phyloP scores from a whole-genome alignment of 1,140 invertebrate genomes.

The Rhopalosiphum maidis region DNA sequence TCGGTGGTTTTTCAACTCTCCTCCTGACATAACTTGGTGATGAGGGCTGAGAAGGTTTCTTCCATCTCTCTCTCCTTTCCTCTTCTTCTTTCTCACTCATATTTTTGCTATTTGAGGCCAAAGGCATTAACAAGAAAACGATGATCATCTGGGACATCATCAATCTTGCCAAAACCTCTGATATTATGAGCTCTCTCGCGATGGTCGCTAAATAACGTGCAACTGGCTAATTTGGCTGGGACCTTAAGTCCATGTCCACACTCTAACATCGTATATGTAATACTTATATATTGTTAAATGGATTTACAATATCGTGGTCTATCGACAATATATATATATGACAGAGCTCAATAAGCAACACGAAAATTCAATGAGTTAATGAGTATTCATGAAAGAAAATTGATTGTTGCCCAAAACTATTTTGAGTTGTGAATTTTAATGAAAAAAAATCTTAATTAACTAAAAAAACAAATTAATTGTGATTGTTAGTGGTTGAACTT shows the following conservation, averaged over 20 bases:
- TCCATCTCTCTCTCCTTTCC: too few relatives aligned
- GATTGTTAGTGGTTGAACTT: neutral
- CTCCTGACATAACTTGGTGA: neutral
- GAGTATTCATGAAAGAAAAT: neutral
- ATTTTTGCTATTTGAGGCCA: conserved; percentile 32
- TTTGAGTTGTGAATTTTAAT: neutral
- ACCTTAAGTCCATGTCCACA: conserved; percentile 19
- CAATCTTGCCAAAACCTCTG: conserved; percentile 49
- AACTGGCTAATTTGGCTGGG: conserved; percentile 42
- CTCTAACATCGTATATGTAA: neutral
- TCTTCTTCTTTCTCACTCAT: neutral
- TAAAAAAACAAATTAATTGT: conserved; percentile 6
- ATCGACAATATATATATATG: neutral
- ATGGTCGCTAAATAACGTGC: conserved; percentile 2
- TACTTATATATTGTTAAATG: neutral
- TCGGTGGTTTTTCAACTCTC: neutral
- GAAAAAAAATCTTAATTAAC: neutral
- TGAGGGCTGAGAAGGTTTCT: neutral
- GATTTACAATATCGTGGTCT: neutral
- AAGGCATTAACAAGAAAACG: conserved; percentile 54
- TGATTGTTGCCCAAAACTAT: neutral
- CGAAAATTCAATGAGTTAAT: neutral
- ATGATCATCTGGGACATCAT: conserved; percentile 57
- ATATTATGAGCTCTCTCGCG: conserved; percentile 29
- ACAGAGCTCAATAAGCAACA: neutral